phyloP scores from a whole-genome alignment of 53 echinoderm and acorn worm species.

The Paelopatides confundens region DNA sequence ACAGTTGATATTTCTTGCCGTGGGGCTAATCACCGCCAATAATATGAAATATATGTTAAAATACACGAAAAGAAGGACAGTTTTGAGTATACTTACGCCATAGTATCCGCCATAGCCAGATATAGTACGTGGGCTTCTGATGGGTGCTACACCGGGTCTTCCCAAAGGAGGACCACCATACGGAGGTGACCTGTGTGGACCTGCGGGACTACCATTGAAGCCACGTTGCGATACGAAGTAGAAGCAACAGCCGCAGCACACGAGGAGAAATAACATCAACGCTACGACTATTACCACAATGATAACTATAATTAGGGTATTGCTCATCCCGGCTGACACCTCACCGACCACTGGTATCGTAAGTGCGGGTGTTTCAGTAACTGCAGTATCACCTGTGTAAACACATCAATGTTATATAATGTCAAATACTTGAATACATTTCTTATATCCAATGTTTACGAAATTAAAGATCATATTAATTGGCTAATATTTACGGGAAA shows the following conservation, averaged over 20 bases:
- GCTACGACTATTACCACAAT: background rate
- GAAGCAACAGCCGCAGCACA: background rate
- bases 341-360: too few species aligned
- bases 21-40: too few species aligned
- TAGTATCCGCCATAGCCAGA: background rate
- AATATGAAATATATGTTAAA: too few species aligned
- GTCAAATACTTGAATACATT: background rate
- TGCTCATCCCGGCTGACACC: too few species aligned
- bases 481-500: too few species aligned
- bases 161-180: background rate
- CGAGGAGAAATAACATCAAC: background rate
- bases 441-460: background rate
- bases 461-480: too few species aligned
- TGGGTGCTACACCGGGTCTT: constrained; percentile 1
- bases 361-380: too few species aligned
- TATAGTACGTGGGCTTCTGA: background rate
- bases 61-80: too few species aligned
- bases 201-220: background rate
- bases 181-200: background rate
- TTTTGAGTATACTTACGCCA: background rate
- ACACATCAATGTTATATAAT: too few species aligned
- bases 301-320: background rate
- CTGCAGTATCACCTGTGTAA: too few species aligned
- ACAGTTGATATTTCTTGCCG: too few species aligned
- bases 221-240: too few species aligned